Base-by-base conservation (phyloP, 2,113 vertebrate genomes). In the Gallinago media region DNA sequence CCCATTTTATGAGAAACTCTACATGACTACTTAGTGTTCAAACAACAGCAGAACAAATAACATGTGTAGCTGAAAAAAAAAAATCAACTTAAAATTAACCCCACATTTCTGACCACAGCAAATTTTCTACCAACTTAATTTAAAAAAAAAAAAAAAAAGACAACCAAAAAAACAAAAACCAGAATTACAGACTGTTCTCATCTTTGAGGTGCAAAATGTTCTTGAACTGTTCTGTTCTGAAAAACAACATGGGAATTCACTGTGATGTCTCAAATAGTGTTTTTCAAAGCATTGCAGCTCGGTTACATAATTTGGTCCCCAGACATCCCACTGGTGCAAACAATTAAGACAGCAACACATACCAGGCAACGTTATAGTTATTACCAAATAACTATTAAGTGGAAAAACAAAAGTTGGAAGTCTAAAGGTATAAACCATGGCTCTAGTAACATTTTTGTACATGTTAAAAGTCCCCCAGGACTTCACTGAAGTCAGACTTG, bases 151-250 rank as follows among this genome's bases (percentile, higher is more conserved):
- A n/a, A n/a, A n/a, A 21, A 66, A 44, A 26, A 50, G 15, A 0
- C 46, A 62, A 94, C 72, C 32, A 61, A 73, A 84, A 84, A 1
- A 44, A 44, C 19, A 46, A 56, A 42, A 32, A 31, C 34, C 76
- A 80, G 76, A 95, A 93, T 95, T 94, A 97, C 93, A 97, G 94
- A 94, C 42, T 91, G 59, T 96, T 97, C 85, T 94, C 77, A 58
- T 82, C 77, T 96, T 94, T 92, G 92, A 93, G 94, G 95, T 81
- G 96, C 82, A 96, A 75, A 73, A 96, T 96, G 88, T 97, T 97
- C 97, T 92, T 94, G 81, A 97, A 96, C 67, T 92, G 47, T 91
- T 89, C 73, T 91, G 89, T 96, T 96, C 71, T 92, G 62, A 79
- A 94, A 84, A 83, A 54, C 89, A 72, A 94, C 92, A 77, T 96